Percentiles rank a stretch among this genome's conserved stretches.
phyloP scores from a whole-genome alignment of 2,888 invertebrate species.

The Aricia artaxerxes region DNA sequence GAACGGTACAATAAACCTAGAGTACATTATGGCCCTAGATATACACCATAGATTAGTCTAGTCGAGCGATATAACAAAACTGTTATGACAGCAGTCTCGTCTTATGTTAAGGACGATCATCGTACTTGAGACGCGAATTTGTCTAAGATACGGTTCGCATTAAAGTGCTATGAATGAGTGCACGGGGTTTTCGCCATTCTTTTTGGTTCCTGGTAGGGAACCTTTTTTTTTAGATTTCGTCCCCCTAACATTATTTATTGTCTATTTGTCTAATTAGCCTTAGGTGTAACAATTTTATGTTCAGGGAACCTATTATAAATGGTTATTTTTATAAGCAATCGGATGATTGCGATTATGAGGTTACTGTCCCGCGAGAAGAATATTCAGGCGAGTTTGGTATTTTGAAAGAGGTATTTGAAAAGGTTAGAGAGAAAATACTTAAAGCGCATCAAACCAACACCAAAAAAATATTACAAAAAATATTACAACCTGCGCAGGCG shows the following conservation, averaged over 20 bases:
- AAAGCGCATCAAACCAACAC: slow-evolving; percentile 13
- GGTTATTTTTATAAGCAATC: slow-evolving; percentile 26
- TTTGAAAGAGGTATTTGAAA: slow-evolving; percentile 27
- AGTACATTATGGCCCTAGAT: slow-evolving; percentile 30
- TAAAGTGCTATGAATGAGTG: slow-evolving; percentile 32
- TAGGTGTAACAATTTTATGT: too few species aligned
- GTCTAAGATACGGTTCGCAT: slow-evolving; percentile 33
- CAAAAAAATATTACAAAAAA: background rate
- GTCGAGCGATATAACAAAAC: slow-evolving; percentile 36
- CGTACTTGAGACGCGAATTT: slow-evolving; percentile 33
- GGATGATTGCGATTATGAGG: background rate
- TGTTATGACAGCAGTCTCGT: slow-evolving; percentile 33
- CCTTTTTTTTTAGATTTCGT: background rate
- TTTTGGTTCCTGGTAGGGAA: slow-evolving; percentile 28
- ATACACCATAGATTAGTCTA: slow-evolving; percentile 33
- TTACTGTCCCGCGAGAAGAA: slow-evolving; percentile 27
- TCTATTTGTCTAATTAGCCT: too few species aligned
- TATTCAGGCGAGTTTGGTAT: slow-evolving; percentile 33
- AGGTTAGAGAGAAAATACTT: background rate
- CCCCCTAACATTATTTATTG: too few species aligned
- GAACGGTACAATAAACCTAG: background rate
- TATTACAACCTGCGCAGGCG: background rate
- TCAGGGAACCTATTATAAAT: slow-evolving; percentile 18
- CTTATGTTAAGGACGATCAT: slow-evolving; percentile 32
- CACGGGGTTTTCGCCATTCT: slow-evolving; percentile 21